Conservation (phyloP, 1,140 invertebrate genomes). For the Drosophila burlai region DNA sequence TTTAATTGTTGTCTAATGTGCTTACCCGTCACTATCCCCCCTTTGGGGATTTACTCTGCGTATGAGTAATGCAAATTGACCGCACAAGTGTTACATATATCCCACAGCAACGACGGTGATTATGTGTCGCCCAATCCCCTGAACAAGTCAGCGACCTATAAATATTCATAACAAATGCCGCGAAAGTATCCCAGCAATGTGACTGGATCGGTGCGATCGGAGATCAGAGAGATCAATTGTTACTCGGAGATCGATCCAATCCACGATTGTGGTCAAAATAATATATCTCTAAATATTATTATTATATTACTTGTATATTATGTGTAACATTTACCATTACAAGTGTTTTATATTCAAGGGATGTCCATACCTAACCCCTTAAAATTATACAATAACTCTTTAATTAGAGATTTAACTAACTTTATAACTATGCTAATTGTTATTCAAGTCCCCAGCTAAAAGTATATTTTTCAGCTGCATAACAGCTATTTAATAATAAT, state of each 20-base stretch:
- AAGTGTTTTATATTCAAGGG: background rate
- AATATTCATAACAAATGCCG: conserved; percentile 51
- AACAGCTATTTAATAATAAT: background rate
- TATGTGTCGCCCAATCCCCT: conserved; percentile 30
- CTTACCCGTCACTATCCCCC: background rate
- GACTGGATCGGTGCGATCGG: conserved; percentile 13
- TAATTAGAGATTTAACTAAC: background rate
- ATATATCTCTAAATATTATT: background rate
- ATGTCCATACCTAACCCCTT: background rate
- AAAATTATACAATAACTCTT: background rate
- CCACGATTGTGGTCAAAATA: conserved; percentile 18
- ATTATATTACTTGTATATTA: background rate
- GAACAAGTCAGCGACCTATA: conserved; percentile 49
- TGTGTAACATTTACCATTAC: background rate
- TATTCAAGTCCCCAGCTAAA: background rate
- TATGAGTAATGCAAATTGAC: conserved; percentile 61
- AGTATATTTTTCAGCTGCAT: background rate
- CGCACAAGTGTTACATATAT: conserved; percentile 52
- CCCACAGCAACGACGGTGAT: conserved; percentile 5
- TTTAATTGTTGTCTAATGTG: conserved; percentile 69
- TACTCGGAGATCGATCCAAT: conserved; percentile 2
- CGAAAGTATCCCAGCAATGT: conserved; percentile 44
- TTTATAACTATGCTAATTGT: background rate
- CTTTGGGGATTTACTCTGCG: conserved; percentile 33
- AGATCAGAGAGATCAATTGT: conserved; percentile 40